phyloP scores from a whole-genome alignment of 2,797 vertebrate genomes.

The Megalops cyprinoides region DNA sequence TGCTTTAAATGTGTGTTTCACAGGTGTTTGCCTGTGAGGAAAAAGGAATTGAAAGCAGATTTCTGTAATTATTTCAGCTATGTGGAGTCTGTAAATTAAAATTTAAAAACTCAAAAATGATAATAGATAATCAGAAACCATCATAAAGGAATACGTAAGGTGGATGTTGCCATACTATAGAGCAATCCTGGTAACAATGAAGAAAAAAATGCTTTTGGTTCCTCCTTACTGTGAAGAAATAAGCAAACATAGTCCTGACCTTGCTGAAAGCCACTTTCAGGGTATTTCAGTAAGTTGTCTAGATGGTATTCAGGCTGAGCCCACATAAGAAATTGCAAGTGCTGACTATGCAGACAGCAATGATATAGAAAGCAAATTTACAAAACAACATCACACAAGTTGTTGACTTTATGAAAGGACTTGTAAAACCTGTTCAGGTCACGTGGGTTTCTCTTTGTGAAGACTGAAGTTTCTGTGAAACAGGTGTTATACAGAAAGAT shows the following conservation, averaged over 20 bases:
- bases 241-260: neutral
- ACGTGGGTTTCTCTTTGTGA: neutral
- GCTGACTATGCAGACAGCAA: neutral
- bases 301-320: neutral
- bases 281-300: neutral
- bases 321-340: neutral
- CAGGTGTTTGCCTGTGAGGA: too few relatives aligned
- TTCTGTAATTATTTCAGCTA: neutral
- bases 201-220: too few relatives aligned
- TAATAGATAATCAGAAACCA: neutral
- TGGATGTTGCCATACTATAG: neutral
- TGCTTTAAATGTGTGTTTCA: too few relatives aligned
- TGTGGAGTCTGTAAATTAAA: neutral
- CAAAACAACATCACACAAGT: conserved; percentile 28
- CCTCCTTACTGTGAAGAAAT: neutral
- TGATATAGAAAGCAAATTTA: conserved; percentile 5
- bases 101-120: neutral
- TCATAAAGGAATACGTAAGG: neutral
- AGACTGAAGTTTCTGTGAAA: neutral
- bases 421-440: conserved; percentile 44
- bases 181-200: too few relatives aligned
- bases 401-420: conserved; percentile 16
- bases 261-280: neutral
- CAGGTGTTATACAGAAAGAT: neutral
- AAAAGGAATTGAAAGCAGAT: neutral